A percentile compares a stretch with the other conserved stretches of the same genome.
These are phyloP conservation scores for Drosophila mojavensis DNA, from an alignment of 1,140 invertebrate genomes.

Conservation along the genomic window DNA sequence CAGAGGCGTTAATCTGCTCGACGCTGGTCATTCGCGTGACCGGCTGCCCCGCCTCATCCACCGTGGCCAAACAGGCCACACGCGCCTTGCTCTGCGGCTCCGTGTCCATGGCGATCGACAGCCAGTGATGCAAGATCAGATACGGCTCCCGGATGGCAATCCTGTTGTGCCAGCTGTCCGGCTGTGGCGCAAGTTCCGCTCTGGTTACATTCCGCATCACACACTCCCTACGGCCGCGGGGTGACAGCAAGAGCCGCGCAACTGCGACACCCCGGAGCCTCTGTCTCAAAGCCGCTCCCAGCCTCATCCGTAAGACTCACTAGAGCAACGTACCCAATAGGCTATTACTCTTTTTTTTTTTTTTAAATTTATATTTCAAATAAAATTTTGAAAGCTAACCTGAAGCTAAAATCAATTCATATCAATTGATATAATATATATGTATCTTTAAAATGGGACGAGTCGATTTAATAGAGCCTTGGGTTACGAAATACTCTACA, in stretches of 20 bases:
- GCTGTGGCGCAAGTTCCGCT: background rate
- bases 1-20: slow-evolving; percentile 90
- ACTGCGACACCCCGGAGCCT: slow-evolving; percentile 3
- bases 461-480: too few relatives aligned
- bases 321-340: background rate
- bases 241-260: slow-evolving; percentile 5
- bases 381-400: background rate
- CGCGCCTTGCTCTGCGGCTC: slow-evolving; percentile 87
- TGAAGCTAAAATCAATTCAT: background rate
- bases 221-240: background rate
- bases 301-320: slow-evolving; percentile 8
- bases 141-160: slow-evolving; percentile 50
- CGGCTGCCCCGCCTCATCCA: slow-evolving; percentile 89
- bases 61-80: slow-evolving; percentile 94
- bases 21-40: slow-evolving; percentile 90
- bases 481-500: too few relatives aligned
- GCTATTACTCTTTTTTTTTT: too few relatives aligned
- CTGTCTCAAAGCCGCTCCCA: background rate
- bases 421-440: background rate
- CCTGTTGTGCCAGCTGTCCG: background rate
- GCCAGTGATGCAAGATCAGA: slow-evolving; percentile 52
- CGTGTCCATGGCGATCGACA: slow-evolving; percentile 29
- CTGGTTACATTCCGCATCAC: background rate
- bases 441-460: too few relatives aligned
- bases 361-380: background rate